A percentile compares a stretch with the other conserved stretches of the same genome.
phyloP scores from a whole-genome alignment of 2,888 invertebrate genomes.

The Salticus scenicus region DNA sequence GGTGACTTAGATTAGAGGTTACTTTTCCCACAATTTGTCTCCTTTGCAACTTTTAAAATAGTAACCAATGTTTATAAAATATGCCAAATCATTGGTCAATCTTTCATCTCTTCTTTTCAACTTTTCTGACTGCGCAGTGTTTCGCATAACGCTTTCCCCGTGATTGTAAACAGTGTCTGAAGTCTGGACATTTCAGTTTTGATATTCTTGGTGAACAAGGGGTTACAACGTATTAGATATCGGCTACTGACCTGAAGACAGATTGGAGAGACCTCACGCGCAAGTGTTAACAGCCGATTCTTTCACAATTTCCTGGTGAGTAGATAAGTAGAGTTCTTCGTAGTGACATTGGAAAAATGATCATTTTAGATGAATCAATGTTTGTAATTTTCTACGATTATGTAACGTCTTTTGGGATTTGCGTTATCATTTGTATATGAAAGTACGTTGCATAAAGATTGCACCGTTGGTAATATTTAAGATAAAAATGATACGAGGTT shows the following conservation, averaged over 20 bases:
- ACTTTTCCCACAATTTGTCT: slow-evolving; percentile 23
- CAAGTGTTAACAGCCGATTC: neutral
- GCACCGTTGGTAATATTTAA: too few species aligned
- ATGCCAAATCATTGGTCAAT: slow-evolving; percentile 17
- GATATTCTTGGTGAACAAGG: neutral
- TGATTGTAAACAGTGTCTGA: slow-evolving; percentile 26
- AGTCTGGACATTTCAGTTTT: slow-evolving; percentile 23
- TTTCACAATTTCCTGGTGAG: neutral
- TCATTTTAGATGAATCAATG: too few species aligned
- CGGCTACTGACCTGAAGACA: slow-evolving; percentile 6
- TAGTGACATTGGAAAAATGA: too few species aligned
- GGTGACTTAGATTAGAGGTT: slow-evolving; percentile 20
- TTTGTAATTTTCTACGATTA: too few species aligned
- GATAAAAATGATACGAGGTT: too few species aligned
- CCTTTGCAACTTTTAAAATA: slow-evolving; percentile 29
- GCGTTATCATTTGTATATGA: too few species aligned
- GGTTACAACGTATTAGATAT: neutral
- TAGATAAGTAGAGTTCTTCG: too few species aligned
- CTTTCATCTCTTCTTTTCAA: slow-evolving; percentile 17
- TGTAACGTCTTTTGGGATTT: too few species aligned
- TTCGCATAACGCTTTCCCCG: neutral
- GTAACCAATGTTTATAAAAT: slow-evolving; percentile 36
- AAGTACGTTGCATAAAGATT: too few species aligned
- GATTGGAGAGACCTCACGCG: neutral
- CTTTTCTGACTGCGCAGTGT: slow-evolving; percentile 23